phyloP scores from a whole-genome alignment of 2,113 vertebrate species.

The Erythrocebus patas region DNA sequence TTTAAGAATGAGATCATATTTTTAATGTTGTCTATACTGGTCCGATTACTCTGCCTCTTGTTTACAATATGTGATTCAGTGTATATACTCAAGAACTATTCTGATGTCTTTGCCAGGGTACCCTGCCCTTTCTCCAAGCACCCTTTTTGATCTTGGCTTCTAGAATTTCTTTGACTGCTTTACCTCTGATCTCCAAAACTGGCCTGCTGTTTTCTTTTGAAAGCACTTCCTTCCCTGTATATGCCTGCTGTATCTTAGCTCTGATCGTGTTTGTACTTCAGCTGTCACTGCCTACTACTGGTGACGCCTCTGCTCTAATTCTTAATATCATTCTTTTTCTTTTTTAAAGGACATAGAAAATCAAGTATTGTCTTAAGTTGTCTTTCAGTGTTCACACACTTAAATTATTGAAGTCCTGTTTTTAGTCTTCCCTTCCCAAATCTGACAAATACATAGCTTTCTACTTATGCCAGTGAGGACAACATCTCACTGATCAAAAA shows the following conservation, averaged over 20 bases:
- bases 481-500: background rate
- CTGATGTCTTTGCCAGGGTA: slow-evolving; percentile 32
- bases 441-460: background rate
- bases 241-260: background rate
- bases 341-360: background rate
- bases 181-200: slow-evolving; percentile 27
- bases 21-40: background rate
- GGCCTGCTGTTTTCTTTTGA: slow-evolving; percentile 37
- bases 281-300: background rate
- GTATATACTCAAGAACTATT: background rate
- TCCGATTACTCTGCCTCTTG: slow-evolving; percentile 18
- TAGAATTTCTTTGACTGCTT: slow-evolving; percentile 47
- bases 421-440: background rate
- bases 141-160: slow-evolving; percentile 42
- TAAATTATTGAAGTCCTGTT: background rate
- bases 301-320: background rate
- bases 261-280: background rate
- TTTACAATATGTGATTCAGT: slow-evolving; percentile 37
- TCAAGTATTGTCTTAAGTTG: background rate
- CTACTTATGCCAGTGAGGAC: background rate
- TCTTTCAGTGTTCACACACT: background rate
- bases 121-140: slow-evolving; percentile 16
- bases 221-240: slow-evolving; percentile 37
- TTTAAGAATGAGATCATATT: slow-evolving; percentile 50
- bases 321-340: background rate